Base-by-base conservation (phyloP, 2,113 vertebrate species). In the Halcyon senegalensis region DNA sequence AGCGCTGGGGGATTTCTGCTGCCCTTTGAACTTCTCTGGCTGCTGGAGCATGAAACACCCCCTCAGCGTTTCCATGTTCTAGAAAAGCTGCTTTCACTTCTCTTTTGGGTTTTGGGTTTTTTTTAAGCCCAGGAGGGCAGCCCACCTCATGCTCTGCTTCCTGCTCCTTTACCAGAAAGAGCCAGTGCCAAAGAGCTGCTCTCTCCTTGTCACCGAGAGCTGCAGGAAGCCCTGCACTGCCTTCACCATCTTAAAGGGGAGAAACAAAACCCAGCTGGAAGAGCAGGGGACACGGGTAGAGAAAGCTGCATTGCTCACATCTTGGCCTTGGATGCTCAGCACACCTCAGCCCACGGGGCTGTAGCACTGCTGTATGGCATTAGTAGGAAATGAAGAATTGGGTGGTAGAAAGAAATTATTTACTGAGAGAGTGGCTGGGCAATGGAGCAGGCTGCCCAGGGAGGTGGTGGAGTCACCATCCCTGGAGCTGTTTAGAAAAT, bases 21-120 rank as follows among this genome's bases (percentile, higher is more conserved):
- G 81, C 84, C 48, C 77, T 89, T 91, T 39, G 4, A 87, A 84
- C 31, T 19, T 39, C 62, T 27, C 39, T 28, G 74, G 44, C 53
- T 93, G 89, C 59, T 27, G 53, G 41, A 87, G 67, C 87, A 55
- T 82, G 77, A 94, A 91, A 80, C 62, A 60, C 77, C 84, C 39
- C 63, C 81, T 95, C 94, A 95, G 93, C 69, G 84, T 91, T 96
- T 96, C 93, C 93, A 96, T 68, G 48, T 84, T 96, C 84, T 87
- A 96, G 81, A 95, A 96, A 94, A 84, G 87, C 62, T 15, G 8
- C 35, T 96, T 96, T 96, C 95, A 93, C 75, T 97, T 96, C 95
- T 28, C 58, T 80, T 91, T 73, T 21, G 66, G 84, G 46, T 83
- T 94, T 25, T 70, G 51, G 15, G 59, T 86, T 96, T 94, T 83